Conservation (phyloP, 2,888 invertebrate species). For the Crematogaster levior region DNA sequence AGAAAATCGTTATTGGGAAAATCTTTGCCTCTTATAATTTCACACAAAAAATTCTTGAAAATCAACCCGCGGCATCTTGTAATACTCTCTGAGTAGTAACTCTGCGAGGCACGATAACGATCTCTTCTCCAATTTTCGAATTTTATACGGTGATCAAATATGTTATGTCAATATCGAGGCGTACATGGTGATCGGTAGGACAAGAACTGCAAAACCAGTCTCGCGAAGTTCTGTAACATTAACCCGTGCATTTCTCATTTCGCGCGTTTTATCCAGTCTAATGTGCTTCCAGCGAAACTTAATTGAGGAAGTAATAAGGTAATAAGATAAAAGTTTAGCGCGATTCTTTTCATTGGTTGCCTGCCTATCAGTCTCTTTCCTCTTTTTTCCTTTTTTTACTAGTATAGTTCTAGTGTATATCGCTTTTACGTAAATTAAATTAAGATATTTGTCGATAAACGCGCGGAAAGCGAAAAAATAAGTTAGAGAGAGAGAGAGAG, state of each 20-base stretch:
- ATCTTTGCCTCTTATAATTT: neutral
- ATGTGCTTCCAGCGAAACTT: conserved; percentile 30
- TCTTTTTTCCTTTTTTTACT: neutral
- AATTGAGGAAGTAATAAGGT: conserved; percentile 52
- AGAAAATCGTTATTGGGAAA: neutral
- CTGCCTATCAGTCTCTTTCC: neutral
- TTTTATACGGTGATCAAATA: conserved; percentile 12
- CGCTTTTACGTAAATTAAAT: conserved; percentile 40
- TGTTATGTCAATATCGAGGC: conserved; percentile 18
- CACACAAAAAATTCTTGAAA: neutral
- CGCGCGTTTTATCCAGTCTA: conserved; percentile 36
- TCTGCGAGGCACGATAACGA: conserved; percentile 4
- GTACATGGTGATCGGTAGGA: conserved; percentile 13
- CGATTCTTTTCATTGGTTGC: conserved; percentile 18
- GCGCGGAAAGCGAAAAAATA: neutral
- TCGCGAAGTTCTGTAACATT: conserved; percentile 40
- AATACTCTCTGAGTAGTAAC: neutral
- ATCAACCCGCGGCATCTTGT: neutral
- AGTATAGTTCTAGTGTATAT: too few species aligned
- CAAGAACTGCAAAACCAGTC: conserved; percentile 42
- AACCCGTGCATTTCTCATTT: conserved; percentile 36
- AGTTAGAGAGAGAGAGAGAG: neutral
- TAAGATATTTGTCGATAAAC: neutral
- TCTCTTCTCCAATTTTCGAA: conserved; percentile 29
- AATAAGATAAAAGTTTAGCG: conserved; percentile 47